Evolutionary conservation across 2,797 vertebrate genomes (phyloP).

Genomic region (Sitta carolinensis): DNA sequence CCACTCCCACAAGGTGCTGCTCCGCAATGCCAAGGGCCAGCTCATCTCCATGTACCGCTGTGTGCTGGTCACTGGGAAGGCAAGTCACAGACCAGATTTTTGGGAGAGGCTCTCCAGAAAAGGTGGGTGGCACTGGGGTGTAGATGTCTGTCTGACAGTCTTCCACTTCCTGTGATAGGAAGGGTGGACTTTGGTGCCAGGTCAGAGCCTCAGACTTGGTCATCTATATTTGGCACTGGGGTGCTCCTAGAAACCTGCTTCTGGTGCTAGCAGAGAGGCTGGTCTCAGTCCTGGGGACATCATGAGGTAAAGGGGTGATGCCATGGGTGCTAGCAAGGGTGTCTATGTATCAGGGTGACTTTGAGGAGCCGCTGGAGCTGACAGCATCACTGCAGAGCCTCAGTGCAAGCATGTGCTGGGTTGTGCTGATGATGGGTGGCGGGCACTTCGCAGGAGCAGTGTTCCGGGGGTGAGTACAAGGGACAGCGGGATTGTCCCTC

Average conservation of each 20-base stretch:
- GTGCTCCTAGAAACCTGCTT: neutral
- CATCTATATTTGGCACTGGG: neutral
- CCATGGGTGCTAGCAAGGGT: neutral
- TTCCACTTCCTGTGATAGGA: accelerated
- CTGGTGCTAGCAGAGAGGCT: neutral
- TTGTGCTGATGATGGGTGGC: slow-evolving; percentile 92
- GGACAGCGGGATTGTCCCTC: neutral
- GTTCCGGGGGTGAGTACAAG: slow-evolving; percentile 85
- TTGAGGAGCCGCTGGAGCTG: slow-evolving; percentile 60
- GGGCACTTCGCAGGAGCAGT: slow-evolving; percentile 96
- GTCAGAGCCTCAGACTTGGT: neutral
- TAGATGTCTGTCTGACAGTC: neutral
- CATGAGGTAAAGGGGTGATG: neutral
- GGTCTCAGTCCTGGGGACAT: neutral
- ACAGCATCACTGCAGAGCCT: slow-evolving; percentile 76
- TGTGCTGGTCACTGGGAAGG: slow-evolving; percentile 81
- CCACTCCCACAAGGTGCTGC: slow-evolving; percentile 78
- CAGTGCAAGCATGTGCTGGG: slow-evolving; percentile 73
- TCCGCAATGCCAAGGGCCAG: slow-evolving; percentile 83
- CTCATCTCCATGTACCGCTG: slow-evolving; percentile 85
- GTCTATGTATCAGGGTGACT: slow-evolving; percentile 56
- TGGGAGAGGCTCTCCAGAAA: neutral
- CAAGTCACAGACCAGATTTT: slow-evolving; percentile 54
- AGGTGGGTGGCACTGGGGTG: neutral
- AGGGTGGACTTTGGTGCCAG: neutral